Evolutionary conservation across 2,113 vertebrate species (phyloP), one percentile per base, ranked within the genome.

Genomic region (Urocynchramus pylzowi): DNA sequence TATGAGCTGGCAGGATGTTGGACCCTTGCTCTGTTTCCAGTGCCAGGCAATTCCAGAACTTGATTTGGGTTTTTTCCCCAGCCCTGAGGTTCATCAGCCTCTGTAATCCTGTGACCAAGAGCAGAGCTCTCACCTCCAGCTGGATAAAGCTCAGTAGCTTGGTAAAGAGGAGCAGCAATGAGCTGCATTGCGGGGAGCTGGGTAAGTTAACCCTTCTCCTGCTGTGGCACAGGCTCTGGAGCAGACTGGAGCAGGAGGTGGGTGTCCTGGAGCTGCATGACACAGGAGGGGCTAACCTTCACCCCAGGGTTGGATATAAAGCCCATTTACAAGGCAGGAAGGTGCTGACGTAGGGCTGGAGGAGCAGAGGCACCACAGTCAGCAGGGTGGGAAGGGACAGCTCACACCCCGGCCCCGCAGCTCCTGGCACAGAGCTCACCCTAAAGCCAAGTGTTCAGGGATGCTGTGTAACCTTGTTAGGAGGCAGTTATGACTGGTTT

Each of bases 401-500:
- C 21, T 85, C 41, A 11, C 31, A 10, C n/a, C 61, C 67, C 1
- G 0, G 53, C 39, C 60, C 64, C 0, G 0, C 45, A 83, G 30
- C 92, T 87, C 22, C 71, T 93, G 85, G 44, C 79, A 70, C 26
- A 2, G 76, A 84, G 56, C 60, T 93, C 88, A 84, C 68, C 67
- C 71, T 45, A 63, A 82, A 96, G 68, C 4, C 14, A 67, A 68
- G 71, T 78, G 79, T 81, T 37, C 6, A 6, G 71, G 50, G 85
- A 60, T 70, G 68, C 91, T 63, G 50, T 2, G 1, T 64, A 92
- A 88, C 75, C 91, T 91, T n/a, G 2, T 76, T 59, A 28, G 57
- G 39, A 93, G 77, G 84, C 76, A 60, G 84, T 81, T 94, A 56
- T 82, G 71, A 64, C 87, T 65, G 77, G 57, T 81, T 89, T 91